phyloP scores from a whole-genome alignment of 2,888 invertebrate species.

The Dynastes grantii region DNA sequence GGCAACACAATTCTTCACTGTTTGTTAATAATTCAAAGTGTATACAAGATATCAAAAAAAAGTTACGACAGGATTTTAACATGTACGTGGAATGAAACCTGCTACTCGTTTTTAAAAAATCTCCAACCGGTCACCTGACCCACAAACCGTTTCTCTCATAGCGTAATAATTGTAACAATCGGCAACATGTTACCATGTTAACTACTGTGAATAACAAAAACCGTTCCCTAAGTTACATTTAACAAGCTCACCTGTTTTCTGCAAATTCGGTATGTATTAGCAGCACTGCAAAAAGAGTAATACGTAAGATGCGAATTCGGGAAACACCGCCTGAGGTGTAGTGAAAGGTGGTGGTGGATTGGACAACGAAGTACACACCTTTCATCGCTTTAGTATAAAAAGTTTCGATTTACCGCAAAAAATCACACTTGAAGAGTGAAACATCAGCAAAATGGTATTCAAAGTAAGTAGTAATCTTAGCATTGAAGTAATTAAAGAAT shows the following conservation, averaged over 20 bases:
- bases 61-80: no score
- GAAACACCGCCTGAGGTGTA: slow-evolving; percentile 30
- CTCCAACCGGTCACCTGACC: slow-evolving; percentile 40
- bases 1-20: no score
- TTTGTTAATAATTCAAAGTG: no score
- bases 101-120: slow-evolving; percentile 11
- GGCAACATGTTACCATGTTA: slow-evolving; percentile 1
- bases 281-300: slow-evolving; percentile 23
- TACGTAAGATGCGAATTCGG: slow-evolving; percentile 19
- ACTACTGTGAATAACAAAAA: background rate
- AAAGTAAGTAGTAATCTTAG: slow-evolving; percentile 23
- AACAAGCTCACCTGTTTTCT: slow-evolving; percentile 20
- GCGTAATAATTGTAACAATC: slow-evolving; percentile 30
- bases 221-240: background rate
- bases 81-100: background rate
- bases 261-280: slow-evolving; percentile 24
- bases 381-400: slow-evolving; percentile 39
- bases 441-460: slow-evolving; percentile 43
- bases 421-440: slow-evolving; percentile 30
- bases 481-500: background rate
- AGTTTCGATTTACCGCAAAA: slow-evolving; percentile 8
- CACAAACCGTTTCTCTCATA: slow-evolving; percentile 21
- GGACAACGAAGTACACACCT: slow-evolving; percentile 35
- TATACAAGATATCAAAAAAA: no score
- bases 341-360: slow-evolving; percentile 40